Base-by-base conservation (phyloP, 2,797 vertebrate species). In the Sebastes dallii region DNA sequence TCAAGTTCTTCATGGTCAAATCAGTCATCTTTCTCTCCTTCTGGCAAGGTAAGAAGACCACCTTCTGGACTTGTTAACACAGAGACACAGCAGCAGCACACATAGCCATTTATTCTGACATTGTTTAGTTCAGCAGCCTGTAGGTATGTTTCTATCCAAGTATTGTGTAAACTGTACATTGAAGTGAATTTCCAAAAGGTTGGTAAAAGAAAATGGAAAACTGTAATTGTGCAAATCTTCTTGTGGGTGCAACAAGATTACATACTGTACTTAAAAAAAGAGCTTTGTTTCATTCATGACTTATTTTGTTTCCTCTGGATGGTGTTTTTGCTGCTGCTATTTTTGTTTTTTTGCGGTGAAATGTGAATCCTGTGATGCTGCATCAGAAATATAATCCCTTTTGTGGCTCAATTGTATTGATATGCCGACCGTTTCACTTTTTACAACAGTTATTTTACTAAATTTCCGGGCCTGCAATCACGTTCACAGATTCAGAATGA, bases 1-100 rank as follows among this genome's bases (percentile, higher is more conserved):
- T 99, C 88, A 99, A 99, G 94, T 99, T 99, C 95, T 97, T 99
- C 94, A 99, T 99, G 98, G 98, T 99, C 92, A 99, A 99, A 91
- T 99, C 98, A 0, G 99, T 99, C 93, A 99, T 99, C 93, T 99
- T 99, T 78, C 97, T 99, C 61, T 99, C 98, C 86, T 99, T 99
- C 89, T 94, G 93, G 93, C 95, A 95, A 82, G 94, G 94, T 95
- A 73, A 80, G 82, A n/a, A 61, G 3, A 12, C 20, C 11, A 20
- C 30, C 18, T 3, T 22, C 27, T 32, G 18, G 16, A 36, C 8
- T 6, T 12, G 14, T n/a, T 11, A 36, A 39, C 20, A 13, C 56
- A 34, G 61, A 72, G 8, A 34, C 7, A 13, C 29, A 39, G 60
- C 22, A 7, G 52, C 52, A 54, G 18, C 20, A 58, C 36, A 39